A percentile compares a stretch with the other conserved stretches of the same genome.
Evolutionary conservation across 2,797 vertebrate species (phyloP).

Genomic region (Arctocebus calabarensis): DNA sequence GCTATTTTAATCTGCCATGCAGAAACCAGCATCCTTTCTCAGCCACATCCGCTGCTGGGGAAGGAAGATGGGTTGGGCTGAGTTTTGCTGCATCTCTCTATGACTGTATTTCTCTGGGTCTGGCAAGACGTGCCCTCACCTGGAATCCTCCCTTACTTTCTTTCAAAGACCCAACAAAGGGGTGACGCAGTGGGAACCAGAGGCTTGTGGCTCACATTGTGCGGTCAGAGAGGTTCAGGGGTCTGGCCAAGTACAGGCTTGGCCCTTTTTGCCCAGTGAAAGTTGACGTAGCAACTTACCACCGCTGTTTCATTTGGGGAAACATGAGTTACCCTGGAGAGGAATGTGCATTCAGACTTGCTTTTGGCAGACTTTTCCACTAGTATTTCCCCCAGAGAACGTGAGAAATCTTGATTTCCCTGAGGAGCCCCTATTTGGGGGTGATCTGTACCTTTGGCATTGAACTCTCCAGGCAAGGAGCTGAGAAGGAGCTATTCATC

Average conservation of each 20-base stretch:
- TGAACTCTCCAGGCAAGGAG: neutral
- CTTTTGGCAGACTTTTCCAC: neutral
- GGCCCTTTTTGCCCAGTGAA: neutral
- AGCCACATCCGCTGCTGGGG: neutral
- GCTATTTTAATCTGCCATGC: conserved; percentile 12
- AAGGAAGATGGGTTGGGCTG: neutral
- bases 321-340: neutral
- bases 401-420: neutral
- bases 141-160: conserved; percentile 3
- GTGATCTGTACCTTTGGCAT: conserved; percentile 12
- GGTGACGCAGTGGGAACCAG: neutral
- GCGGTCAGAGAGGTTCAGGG: too few species aligned
- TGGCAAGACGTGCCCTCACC: conserved; percentile 11
- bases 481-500: neutral
- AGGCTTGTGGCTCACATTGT: neutral
- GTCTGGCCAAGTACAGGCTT: neutral
- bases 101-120: neutral
- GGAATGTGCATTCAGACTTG: conserved; percentile 39
- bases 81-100: neutral
- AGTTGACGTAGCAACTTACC: neutral
- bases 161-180: neutral
- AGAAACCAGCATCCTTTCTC: neutral
- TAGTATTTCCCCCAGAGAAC: neutral
- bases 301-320: neutral
- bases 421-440: neutral